These are phyloP conservation scores for Hassar affinis DNA, from an alignment of 2,113 vertebrate genomes.

Conservation along the genomic window DNA sequence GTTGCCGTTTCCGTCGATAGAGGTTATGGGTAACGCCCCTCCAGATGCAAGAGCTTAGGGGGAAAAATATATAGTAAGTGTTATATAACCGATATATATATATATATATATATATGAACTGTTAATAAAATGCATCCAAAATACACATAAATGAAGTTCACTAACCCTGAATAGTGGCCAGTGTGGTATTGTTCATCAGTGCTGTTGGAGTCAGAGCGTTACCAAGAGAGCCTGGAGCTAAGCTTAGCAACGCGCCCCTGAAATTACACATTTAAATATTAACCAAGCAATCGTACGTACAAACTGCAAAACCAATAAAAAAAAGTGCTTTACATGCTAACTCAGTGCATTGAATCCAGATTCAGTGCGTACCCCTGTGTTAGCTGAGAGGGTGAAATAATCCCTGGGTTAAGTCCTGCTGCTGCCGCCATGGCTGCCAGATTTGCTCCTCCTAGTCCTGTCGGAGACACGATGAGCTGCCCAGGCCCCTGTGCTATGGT, in stretches of 20 bases:
- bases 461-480: conserved; percentile 89
- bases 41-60: conserved; percentile 88
- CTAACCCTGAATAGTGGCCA: conserved; percentile 97
- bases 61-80: not conserved
- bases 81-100: no score
- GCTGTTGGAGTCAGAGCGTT: conserved; percentile 85
- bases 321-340: not conserved
- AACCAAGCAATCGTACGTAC: not conserved
- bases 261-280: conserved; percentile 38
- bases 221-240: conserved; percentile 86
- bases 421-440: conserved; percentile 94
- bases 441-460: conserved; percentile 86
- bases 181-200: conserved; percentile 94
- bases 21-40: conserved; percentile 91
- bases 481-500: conserved; percentile 78
- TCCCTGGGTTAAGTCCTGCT: conserved; percentile 87
- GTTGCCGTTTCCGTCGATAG: conserved; percentile 88
- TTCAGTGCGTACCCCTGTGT: conserved; percentile 77
- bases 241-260: conserved; percentile 93
- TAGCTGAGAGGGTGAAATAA: conserved; percentile 93
- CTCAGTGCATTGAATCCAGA: no score
- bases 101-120: no score
- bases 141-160: conserved; percentile 25
- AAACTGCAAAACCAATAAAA: not conserved
- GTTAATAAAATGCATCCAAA: not conserved